Percentiles rank a stretch among this genome's conserved stretches.
Conservation (phyloP, 2,888 invertebrate species). For the Teleiodes luculella region DNA sequence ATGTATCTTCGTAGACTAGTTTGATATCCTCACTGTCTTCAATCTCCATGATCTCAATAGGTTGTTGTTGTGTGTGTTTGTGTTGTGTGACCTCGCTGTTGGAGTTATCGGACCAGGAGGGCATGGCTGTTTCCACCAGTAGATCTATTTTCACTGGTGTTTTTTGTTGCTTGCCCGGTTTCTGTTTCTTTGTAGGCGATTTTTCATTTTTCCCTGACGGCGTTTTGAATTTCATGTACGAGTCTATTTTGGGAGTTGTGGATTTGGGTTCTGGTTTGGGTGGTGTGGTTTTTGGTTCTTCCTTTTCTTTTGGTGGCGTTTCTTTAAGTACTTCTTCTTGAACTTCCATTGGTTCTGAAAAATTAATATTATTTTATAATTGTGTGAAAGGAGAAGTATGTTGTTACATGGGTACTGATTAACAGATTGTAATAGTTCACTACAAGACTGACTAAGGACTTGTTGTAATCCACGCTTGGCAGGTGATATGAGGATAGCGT, state of each 20-base stretch:
- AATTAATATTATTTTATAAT: not conserved
- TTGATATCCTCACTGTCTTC: slow-evolving; percentile 80
- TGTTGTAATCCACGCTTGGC: no score
- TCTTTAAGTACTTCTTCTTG: slow-evolving; percentile 25
- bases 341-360: slow-evolving; percentile 50
- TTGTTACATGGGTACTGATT: no score
- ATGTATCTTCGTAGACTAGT: slow-evolving; percentile 79
- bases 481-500: no score
- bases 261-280: slow-evolving; percentile 30
- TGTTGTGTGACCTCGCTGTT: slow-evolving; percentile 56
- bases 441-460: no score
- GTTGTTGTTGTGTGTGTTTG: slow-evolving; percentile 40
- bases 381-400: no score
- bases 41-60: slow-evolving; percentile 32
- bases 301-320: not conserved
- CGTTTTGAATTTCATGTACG: slow-evolving; percentile 63
- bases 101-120: slow-evolving; percentile 73
- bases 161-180: slow-evolving; percentile 37
- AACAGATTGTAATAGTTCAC: no score
- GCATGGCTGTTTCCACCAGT: slow-evolving; percentile 68
- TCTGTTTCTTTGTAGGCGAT: slow-evolving; percentile 50
- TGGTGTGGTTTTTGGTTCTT: slow-evolving; percentile 21
- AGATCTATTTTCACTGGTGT: slow-evolving; percentile 65
- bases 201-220: slow-evolving; percentile 39
- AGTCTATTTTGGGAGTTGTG: slow-evolving; percentile 47